phyloP scores from a whole-genome alignment of 1,140 invertebrate genomes.

The Colletes latitarsis region DNA sequence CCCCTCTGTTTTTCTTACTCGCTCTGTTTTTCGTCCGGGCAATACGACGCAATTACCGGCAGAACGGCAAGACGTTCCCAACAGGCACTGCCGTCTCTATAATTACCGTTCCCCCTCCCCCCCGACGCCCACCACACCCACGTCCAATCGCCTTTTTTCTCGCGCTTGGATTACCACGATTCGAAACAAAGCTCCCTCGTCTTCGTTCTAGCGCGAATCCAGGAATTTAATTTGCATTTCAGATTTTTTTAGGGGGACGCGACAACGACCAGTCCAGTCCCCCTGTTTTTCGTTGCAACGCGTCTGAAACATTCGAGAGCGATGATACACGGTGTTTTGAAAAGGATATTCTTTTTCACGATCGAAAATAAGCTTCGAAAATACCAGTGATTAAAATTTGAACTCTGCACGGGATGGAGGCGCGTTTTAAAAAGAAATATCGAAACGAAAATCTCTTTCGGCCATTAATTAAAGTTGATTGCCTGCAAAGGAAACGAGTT shows the following conservation, averaged over 20 bases:
- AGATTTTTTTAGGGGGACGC: neutral
- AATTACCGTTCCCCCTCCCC: neutral
- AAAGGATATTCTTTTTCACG: too few species aligned
- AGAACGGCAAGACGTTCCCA: slow-evolving; percentile 21
- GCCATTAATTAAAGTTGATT: too few species aligned
- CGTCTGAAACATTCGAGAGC: too few species aligned
- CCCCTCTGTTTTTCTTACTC: slow-evolving; percentile 1
- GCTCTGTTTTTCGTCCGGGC: slow-evolving; percentile 8
- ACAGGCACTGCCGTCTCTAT: neutral
- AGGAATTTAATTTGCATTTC: neutral
- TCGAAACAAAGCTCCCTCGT: neutral
- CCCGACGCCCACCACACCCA: neutral
- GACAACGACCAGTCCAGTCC: too few species aligned
- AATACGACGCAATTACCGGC: slow-evolving; percentile 20
- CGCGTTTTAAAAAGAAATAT: too few species aligned
- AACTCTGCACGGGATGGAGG: too few species aligned
- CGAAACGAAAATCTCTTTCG: too few species aligned
- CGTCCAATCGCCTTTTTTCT: neutral
- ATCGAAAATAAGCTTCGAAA: too few species aligned
- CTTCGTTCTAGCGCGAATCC: neutral
- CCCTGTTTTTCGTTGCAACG: too few species aligned
- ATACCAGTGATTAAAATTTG: too few species aligned
- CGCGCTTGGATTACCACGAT: neutral
- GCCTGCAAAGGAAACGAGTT: too few species aligned
- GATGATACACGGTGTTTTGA: too few species aligned